Evolutionary conservation across 2,797 vertebrate genomes (phyloP).

Genomic region (Mycteria americana): DNA sequence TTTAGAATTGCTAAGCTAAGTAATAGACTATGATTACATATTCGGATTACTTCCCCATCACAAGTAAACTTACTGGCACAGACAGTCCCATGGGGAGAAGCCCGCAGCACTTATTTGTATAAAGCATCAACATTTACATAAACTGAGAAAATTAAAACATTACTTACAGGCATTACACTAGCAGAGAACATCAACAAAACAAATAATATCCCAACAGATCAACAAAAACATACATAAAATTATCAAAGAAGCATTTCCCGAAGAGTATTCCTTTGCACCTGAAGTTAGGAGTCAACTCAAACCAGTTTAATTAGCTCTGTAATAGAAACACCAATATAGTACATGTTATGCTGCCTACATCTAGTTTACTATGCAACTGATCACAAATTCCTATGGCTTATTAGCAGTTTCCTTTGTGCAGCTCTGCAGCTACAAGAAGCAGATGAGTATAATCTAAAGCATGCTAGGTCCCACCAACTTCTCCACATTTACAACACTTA

Average conservation of each 20-base stretch:
- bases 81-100: not conserved
- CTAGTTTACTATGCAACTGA: not conserved
- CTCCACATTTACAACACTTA: not conserved
- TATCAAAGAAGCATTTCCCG: not conserved
- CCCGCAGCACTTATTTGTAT: not conserved
- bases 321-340: not conserved
- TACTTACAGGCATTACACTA: not conserved
- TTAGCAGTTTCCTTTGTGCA: not conserved
- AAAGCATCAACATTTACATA: not conserved
- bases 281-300: not conserved
- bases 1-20: not conserved
- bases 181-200: not conserved
- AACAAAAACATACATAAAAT: not conserved
- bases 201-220: not conserved
- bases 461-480: not conserved
- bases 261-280: not conserved
- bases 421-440: not conserved
- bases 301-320: not conserved
- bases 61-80: not conserved
- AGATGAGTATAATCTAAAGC: not conserved
- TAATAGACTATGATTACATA: not conserved
- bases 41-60: not conserved
- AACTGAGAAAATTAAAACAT: not conserved
- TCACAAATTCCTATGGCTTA: not conserved
- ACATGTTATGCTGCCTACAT: fast-evolving